phyloP scores from a whole-genome alignment of 2,113 vertebrate genomes.

The Junco hyemalis region DNA sequence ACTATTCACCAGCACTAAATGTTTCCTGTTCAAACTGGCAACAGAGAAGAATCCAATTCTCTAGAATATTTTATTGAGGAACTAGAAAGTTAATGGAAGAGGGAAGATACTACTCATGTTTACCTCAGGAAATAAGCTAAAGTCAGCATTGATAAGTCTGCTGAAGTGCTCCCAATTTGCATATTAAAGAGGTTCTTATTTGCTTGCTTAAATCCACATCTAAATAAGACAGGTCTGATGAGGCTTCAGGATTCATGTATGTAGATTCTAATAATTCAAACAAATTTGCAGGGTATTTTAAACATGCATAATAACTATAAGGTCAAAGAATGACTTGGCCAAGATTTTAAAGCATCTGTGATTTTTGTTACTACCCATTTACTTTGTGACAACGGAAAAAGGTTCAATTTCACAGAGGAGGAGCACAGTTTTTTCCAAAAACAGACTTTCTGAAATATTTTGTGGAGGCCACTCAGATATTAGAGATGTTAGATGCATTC shows the following conservation, averaged over 20 bases:
- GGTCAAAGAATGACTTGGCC: not conserved
- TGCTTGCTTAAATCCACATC: not conserved
- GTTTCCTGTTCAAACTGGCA: slow-evolving; percentile 10
- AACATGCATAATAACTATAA: not conserved
- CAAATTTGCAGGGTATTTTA: not conserved
- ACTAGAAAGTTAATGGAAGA: not conserved
- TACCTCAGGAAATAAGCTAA: not conserved
- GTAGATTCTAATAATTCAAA: not conserved
- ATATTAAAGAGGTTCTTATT: not conserved
- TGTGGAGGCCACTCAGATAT: not conserved
- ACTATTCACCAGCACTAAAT: not conserved
- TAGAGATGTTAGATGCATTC: not conserved
- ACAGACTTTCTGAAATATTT: not conserved
- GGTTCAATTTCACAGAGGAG: not conserved
- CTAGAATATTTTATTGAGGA: not conserved
- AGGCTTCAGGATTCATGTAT: not conserved
- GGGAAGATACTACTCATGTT: not conserved
- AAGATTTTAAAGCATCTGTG: not conserved
- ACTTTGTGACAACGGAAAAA: not conserved
- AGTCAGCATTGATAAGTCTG: not conserved
- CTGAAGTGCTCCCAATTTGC: not conserved
- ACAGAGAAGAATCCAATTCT: not conserved
- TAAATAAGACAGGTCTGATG: not conserved
- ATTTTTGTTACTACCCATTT: not conserved
- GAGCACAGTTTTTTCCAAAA: not conserved